These are phyloP conservation scores for Heliothis peltigera DNA, from an alignment of 2,888 invertebrate species.

Conservation along the genomic window DNA sequence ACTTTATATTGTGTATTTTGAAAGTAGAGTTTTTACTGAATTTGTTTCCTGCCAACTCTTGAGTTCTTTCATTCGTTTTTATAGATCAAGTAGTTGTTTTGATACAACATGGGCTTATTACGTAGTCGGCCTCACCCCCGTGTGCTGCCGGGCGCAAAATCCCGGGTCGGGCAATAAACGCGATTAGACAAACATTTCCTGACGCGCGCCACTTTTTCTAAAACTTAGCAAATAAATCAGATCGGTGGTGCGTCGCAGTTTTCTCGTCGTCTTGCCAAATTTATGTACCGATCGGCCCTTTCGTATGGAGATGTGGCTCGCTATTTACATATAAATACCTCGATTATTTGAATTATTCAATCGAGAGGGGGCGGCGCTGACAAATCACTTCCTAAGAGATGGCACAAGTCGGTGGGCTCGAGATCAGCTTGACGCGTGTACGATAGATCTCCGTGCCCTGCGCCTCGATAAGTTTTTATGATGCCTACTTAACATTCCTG, in stretches of 20 bases:
- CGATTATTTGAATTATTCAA: conserved; percentile 91
- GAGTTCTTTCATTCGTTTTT: conserved; percentile 36
- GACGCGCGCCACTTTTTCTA: conserved; percentile 88
- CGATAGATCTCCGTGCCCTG: conserved; percentile 66
- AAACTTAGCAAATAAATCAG: conserved; percentile 89
- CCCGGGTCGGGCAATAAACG: conserved; percentile 85
- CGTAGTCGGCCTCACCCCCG: conserved; percentile 70
- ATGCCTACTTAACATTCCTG: conserved; percentile 62
- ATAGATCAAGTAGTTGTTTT: conserved; percentile 53
- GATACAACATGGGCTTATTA: conserved; percentile 43
- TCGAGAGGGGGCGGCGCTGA: conserved; percentile 90
- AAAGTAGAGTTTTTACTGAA: conserved; percentile 1
- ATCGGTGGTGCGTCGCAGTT: conserved; percentile 89
- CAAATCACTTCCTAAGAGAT: conserved; percentile 90
- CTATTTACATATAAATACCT: conserved; percentile 90
- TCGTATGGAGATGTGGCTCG: conserved; percentile 89
- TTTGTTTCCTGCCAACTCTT: conserved; percentile 13
- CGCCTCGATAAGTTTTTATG: conserved; percentile 70
- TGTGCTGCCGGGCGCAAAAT: conserved; percentile 82
- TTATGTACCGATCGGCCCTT: conserved; percentile 90
- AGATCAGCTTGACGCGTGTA: conserved; percentile 82
- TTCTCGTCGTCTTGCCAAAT: conserved; percentile 89
- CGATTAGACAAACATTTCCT: conserved; percentile 90
- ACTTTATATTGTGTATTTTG: neutral
- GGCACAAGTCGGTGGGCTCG: conserved; percentile 85